Percentiles rank a stretch among this genome's conserved stretches.
These are phyloP conservation scores for Electrona antarctica DNA, from an alignment of 2,113 vertebrate species.

Conservation along the genomic window DNA sequence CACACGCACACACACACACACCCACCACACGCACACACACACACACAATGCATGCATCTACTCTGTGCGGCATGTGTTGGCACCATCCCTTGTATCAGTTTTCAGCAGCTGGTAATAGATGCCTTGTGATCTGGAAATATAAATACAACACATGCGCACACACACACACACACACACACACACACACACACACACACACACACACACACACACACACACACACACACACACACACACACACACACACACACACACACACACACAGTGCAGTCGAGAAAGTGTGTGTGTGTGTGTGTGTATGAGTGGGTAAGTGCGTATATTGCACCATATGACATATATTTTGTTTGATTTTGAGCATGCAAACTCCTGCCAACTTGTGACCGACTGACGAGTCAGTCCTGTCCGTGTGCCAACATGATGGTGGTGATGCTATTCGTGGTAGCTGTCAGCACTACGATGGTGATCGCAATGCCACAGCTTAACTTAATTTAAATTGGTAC, in stretches of 20 bases:
- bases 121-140: constrained; percentile 43
- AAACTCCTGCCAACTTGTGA: too few species aligned
- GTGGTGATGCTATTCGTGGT: too few species aligned
- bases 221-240: constrained; percentile 2
- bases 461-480: too few species aligned
- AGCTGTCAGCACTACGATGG: too few species aligned
- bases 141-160: not conserved
- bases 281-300: not conserved
- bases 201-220: constrained; percentile 3
- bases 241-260: not conserved
- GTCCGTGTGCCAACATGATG: too few species aligned
- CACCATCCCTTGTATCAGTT: constrained; percentile 36
- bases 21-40: not conserved
- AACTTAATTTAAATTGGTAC: too few species aligned
- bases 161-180: constrained; percentile 2
- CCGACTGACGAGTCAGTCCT: too few species aligned
- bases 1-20: too few species aligned
- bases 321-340: too few species aligned
- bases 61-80: constrained; percentile 24
- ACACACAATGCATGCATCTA: not conserved
- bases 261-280: not conserved
- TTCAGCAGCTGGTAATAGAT: constrained; percentile 44
- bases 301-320: too few species aligned
- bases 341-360: too few species aligned
- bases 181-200: not conserved